phyloP scores from a whole-genome alignment of 2,797 vertebrate genomes.

The Hippopotamyrus pictus region DNA sequence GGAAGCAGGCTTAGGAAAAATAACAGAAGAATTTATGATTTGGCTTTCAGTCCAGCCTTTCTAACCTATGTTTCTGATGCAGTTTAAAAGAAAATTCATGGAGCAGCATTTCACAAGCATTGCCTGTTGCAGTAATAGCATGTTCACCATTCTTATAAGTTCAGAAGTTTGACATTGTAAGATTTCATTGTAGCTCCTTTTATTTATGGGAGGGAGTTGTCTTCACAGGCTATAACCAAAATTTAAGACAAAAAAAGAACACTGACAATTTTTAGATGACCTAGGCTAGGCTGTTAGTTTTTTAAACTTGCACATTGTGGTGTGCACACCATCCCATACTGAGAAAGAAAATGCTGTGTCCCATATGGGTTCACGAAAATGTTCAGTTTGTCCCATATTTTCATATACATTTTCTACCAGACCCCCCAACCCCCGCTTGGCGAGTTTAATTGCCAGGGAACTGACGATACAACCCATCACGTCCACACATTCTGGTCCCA shows the following conservation, averaged over 20 bases:
- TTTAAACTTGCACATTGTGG: not conserved
- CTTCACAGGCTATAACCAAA: not conserved
- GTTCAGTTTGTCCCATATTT: not conserved
- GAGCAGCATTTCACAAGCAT: not conserved
- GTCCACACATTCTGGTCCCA: not conserved
- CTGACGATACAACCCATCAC: not conserved
- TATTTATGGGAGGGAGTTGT: not conserved
- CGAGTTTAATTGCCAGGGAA: not conserved
- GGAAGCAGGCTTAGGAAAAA: not conserved
- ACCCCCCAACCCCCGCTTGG: not conserved
- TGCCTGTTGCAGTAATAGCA: not conserved
- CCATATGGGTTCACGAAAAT: not conserved
- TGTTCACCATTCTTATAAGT: not conserved
- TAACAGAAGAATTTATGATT: not conserved
- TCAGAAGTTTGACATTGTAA: not conserved
- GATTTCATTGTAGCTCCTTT: not conserved
- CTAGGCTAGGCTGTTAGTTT: not conserved
- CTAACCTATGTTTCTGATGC: not conserved
- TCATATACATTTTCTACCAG: not conserved
- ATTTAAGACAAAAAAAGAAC: not conserved
- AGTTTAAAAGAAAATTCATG: not conserved
- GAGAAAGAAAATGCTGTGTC: not conserved
- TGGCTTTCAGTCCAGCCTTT: not conserved
- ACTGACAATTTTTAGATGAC: not conserved
- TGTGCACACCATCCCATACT: not conserved